Percentiles rank a stretch among this genome's conserved stretches.
Conservation (phyloP, 2,888 invertebrate species). For the Eubasilissa splendida region DNA sequence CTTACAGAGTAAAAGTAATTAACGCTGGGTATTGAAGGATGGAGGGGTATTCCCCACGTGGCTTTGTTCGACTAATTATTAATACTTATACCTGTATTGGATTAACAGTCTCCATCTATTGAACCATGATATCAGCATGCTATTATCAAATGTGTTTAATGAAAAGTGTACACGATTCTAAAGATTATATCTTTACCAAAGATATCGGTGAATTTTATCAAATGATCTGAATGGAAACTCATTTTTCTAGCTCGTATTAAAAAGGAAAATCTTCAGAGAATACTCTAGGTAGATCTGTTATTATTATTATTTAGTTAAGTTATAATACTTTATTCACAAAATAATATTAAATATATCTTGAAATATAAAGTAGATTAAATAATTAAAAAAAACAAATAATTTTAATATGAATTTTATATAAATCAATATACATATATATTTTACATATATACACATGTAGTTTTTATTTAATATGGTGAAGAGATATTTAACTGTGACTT, state of each 20-base stretch:
- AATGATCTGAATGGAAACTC: conserved; percentile 39
- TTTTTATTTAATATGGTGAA: conserved; percentile 53
- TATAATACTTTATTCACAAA: conserved; percentile 38
- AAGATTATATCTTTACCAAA: conserved; percentile 36
- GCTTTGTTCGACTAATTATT: conserved; percentile 36
- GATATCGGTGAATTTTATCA: conserved; percentile 17
- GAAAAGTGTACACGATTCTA: not conserved
- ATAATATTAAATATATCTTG: conserved; percentile 45
- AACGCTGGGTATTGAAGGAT: conserved; percentile 10
- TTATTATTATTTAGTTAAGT: conserved; percentile 18
- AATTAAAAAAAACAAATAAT: conserved; percentile 42
- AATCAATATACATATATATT: conserved; percentile 46
- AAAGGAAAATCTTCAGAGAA: conserved; percentile 41
- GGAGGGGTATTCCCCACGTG: conserved; percentile 4
- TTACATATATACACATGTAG: conserved; percentile 44
- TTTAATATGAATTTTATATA: conserved; percentile 48
- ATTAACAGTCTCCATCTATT: conserved; percentile 13
- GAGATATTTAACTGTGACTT: conserved; percentile 53
- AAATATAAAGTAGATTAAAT: conserved; percentile 44
- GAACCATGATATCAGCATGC: not conserved
- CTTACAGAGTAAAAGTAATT: not conserved
- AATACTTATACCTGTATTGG: conserved; percentile 24
- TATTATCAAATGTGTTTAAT: too few species aligned
- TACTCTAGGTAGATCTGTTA: conserved; percentile 56
- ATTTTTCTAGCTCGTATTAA: conserved; percentile 23